phyloP scores from a whole-genome alignment of 2,888 invertebrate genomes.

The Dichetophora obliterata region DNA sequence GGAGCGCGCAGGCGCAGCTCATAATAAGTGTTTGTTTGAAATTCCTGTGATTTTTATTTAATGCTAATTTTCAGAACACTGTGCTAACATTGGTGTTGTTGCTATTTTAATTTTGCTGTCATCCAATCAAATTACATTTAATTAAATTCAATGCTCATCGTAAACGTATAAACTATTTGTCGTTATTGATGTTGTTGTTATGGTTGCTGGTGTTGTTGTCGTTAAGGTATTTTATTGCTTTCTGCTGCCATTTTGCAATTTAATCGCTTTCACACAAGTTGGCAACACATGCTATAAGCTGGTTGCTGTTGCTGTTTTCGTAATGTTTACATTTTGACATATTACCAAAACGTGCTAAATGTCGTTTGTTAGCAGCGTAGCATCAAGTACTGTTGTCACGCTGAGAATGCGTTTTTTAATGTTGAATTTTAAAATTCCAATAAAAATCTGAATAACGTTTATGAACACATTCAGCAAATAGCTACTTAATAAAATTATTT shows the following conservation, averaged over 20 bases:
- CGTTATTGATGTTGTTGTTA: not conserved
- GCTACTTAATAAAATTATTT: no score
- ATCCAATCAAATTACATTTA: slow-evolving; percentile 28
- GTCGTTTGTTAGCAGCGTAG: no score
- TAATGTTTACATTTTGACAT: slow-evolving; percentile 10
- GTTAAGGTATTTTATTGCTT: slow-evolving; percentile 1
- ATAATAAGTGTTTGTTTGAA: not conserved
- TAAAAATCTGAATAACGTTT: no score
- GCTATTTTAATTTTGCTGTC: slow-evolving; percentile 11
- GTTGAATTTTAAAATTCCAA: no score
- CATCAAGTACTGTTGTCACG: no score
- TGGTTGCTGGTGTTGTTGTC: not conserved
- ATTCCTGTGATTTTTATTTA: not conserved
- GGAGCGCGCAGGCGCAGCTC: not conserved
- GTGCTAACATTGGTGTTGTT: not conserved
- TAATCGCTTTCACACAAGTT: slow-evolving; percentile 2
- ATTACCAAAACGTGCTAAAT: slow-evolving; percentile 15
- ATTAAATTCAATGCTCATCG: slow-evolving; percentile 34
- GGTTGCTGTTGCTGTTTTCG: not conserved
- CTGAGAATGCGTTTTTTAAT: no score
- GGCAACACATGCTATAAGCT: not conserved
- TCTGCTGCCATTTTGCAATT: slow-evolving; percentile 21
- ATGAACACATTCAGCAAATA: no score
- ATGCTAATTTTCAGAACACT: not conserved
- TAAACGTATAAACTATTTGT: slow-evolving; percentile 23